Conservation (phyloP, 1,140 invertebrate genomes). For the Psix sp. region DNA sequence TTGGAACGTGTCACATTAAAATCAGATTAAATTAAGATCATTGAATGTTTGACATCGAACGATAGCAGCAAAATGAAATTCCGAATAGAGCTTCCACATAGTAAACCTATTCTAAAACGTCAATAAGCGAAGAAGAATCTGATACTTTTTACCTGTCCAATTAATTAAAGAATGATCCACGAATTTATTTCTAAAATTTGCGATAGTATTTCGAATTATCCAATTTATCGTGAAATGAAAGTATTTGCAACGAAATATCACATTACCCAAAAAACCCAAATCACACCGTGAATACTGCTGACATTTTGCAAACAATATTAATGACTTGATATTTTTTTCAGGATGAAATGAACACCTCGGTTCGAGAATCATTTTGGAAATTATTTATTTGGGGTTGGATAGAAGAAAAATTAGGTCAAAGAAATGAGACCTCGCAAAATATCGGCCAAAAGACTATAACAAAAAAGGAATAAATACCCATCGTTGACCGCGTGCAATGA, state of each 20-base stretch:
- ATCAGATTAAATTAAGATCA: conserved; percentile 20
- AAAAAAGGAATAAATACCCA: conserved; percentile 50
- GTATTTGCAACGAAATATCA: too few relatives aligned
- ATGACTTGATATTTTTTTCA: conserved; percentile 39
- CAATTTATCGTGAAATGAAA: conserved; percentile 48
- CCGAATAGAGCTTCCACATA: conserved; percentile 7
- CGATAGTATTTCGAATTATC: conserved; percentile 26
- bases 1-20: conserved; percentile 4
- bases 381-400: conserved; percentile 52
- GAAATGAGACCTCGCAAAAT: conserved; percentile 24
- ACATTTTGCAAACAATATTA: conserved; percentile 35
- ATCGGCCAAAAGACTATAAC: too few relatives aligned
- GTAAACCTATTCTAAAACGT: conserved; percentile 23
- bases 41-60: conserved; percentile 15
- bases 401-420: conserved; percentile 58
- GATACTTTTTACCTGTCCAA: conserved; percentile 44
- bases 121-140: conserved; percentile 29
- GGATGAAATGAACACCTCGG: conserved; percentile 33
- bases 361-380: conserved; percentile 18
- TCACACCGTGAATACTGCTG: too few relatives aligned
- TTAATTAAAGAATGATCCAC: conserved; percentile 31
- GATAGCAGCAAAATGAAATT: conserved; percentile 20
- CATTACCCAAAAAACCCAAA: too few relatives aligned
- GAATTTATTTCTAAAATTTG: conserved; percentile 45
- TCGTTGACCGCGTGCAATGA: conserved; percentile 27